These are phyloP conservation scores for Margarornis squamiger DNA, from an alignment of 2,797 vertebrate genomes.

Conservation along the genomic window DNA sequence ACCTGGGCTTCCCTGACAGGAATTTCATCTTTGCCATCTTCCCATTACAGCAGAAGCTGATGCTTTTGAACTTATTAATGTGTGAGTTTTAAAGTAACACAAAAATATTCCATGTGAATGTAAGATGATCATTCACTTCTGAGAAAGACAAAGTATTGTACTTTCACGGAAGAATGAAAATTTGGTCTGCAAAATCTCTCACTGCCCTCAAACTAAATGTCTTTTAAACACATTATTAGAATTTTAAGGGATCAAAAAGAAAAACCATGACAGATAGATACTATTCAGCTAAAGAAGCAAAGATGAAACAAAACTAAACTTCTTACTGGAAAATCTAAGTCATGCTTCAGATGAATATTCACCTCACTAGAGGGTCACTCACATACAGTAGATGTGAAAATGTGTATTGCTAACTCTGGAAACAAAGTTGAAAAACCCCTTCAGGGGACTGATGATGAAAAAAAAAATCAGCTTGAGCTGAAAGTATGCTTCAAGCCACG, in stretches of 20 bases:
- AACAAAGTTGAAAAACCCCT: neutral
- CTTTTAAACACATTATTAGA: slow-evolving; percentile 41
- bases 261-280: neutral
- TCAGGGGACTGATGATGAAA: neutral
- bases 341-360: neutral
- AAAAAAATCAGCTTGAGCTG: neutral
- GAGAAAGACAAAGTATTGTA: slow-evolving; percentile 45
- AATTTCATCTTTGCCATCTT: neutral
- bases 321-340: neutral
- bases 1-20: neutral
- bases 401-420: neutral
- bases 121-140: slow-evolving; percentile 48
- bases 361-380: neutral
- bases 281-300: neutral
- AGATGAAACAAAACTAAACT: neutral
- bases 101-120: slow-evolving; percentile 27
- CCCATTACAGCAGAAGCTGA: neutral
- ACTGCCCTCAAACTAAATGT: slow-evolving; percentile 46
- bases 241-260: neutral
- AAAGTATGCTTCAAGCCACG: neutral
- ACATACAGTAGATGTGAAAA: neutral
- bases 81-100: neutral
- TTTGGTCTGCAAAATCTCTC: slow-evolving; percentile 60
- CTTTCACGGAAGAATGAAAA: slow-evolving; percentile 54
- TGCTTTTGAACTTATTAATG: neutral